phyloP scores from a whole-genome alignment of 2,797 vertebrate species.

The Protosalanx chinensis region DNA sequence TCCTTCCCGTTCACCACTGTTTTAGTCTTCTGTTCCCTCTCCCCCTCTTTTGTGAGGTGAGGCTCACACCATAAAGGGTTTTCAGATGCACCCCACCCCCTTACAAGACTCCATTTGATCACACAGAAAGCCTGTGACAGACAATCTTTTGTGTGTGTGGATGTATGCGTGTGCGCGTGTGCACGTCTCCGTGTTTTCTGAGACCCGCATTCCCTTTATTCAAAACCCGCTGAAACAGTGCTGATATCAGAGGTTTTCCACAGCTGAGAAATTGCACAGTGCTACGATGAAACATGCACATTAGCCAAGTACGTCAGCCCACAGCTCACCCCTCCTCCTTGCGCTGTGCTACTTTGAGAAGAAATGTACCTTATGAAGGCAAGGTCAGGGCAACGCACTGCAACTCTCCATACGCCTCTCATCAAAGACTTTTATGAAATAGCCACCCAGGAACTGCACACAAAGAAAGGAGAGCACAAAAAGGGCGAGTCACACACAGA shows the following conservation, averaged over 20 bases:
- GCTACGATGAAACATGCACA: slow-evolving; percentile 11
- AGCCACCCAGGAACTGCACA: slow-evolving; percentile 17
- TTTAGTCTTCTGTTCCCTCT: neutral
- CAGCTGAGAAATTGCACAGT: neutral
- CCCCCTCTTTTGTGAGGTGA: neutral
- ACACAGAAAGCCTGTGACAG: slow-evolving; percentile 1
- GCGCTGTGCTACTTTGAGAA: neutral
- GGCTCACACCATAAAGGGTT: no score
- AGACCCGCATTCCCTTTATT: neutral
- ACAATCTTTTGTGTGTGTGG: neutral
- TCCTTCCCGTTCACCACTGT: neutral
- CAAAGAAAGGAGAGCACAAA: slow-evolving; percentile 34
- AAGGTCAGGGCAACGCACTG: slow-evolving; percentile 15
- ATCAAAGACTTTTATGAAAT: slow-evolving; percentile 52
- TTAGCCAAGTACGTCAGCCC: neutral
- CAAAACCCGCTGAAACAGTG: slow-evolving; percentile 1
- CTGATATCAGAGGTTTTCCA: neutral
- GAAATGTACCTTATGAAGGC: slow-evolving; percentile 5
- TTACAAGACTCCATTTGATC: neutral
- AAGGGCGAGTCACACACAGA: slow-evolving; percentile 22
- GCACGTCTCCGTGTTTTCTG: neutral
- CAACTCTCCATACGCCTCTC: slow-evolving; percentile 28
- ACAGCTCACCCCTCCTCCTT: neutral
- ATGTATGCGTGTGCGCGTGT: neutral
- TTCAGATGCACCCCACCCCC: no score